Evolutionary conservation across 2,888 invertebrate genomes (phyloP).

Genomic region (Philonicus albiceps): DNA sequence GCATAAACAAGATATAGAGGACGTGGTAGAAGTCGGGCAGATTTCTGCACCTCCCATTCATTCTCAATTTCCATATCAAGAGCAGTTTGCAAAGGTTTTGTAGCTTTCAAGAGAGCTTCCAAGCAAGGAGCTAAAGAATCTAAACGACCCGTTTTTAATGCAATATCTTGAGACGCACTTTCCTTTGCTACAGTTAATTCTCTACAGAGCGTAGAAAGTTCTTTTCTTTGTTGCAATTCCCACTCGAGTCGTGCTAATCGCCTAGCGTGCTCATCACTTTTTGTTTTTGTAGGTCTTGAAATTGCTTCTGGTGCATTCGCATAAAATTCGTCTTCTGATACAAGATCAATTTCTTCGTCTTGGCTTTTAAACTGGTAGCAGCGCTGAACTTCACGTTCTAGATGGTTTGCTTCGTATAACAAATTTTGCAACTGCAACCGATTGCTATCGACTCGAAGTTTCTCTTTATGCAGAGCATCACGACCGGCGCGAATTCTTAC

Average conservation of each 20-base stretch:
- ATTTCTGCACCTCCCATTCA: constrained; percentile 77
- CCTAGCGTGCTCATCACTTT: constrained; percentile 77
- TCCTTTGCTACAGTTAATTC: constrained; percentile 80
- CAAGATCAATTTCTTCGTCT: constrained; percentile 91
- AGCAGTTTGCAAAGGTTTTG: constrained; percentile 89
- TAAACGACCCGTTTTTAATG: constrained; percentile 77
- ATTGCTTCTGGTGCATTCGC: constrained; percentile 77
- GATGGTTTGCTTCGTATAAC: constrained; percentile 91
- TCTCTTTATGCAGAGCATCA: constrained; percentile 82
- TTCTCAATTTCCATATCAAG: constrained; percentile 82
- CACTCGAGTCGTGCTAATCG: constrained; percentile 88
- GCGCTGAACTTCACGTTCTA: constrained; percentile 93
- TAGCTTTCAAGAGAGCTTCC: constrained; percentile 74
- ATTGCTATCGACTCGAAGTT: constrained; percentile 87
- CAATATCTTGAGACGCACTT: constrained; percentile 76
- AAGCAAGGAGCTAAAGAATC: constrained; percentile 85
- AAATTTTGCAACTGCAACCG: constrained; percentile 92
- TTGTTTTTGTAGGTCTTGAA: constrained; percentile 72
- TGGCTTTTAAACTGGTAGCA: constrained; percentile 95
- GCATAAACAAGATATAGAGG: constrained; percentile 88
- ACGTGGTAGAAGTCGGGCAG: constrained; percentile 78
- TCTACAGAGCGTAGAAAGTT: constrained; percentile 78
- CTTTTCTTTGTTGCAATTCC: constrained; percentile 88
- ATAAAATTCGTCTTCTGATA: constrained; percentile 84
- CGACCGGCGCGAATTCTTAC: constrained; percentile 83